Conservation (phyloP, 2,113 vertebrate species). For the Neodontobutis hainanensis region DNA sequence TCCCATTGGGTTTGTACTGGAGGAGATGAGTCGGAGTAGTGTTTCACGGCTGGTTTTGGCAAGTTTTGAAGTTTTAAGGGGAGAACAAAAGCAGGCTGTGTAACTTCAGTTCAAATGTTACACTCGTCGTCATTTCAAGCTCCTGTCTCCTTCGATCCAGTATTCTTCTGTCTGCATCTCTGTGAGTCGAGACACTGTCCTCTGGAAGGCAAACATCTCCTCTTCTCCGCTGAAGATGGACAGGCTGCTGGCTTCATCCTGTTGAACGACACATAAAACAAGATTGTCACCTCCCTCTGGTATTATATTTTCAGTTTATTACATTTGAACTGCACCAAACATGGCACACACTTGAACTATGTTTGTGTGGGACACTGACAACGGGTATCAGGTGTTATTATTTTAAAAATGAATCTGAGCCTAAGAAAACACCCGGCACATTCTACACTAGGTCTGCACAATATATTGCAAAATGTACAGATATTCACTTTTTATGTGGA, state of each 20-base stretch:
- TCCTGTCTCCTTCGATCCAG: constrained; percentile 91
- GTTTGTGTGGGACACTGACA: no score
- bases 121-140: constrained; percentile 38
- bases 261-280: neutral
- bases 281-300: no score
- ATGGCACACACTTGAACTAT: no score
- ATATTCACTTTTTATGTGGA: no score
- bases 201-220: constrained; percentile 93
- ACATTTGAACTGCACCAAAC: no score
- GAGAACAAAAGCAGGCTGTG: constrained; percentile 9
- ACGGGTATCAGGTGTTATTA: no score
- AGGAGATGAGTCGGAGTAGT: constrained; percentile 21
- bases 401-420: no score
- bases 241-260: constrained; percentile 87
- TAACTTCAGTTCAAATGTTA: constrained; percentile 18
- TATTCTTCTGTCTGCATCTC: constrained; percentile 98
- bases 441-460: no score
- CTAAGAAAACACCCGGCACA: no score
- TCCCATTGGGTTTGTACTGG: constrained; percentile 3
- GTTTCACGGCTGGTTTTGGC: constrained; percentile 23
- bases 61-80: neutral
- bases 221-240: constrained; percentile 96
- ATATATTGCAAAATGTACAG: no score
- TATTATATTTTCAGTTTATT: neutral
- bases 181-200: constrained; percentile 92